These are phyloP conservation scores for Scatophagus argus DNA, from an alignment of 2,113 vertebrate genomes.

Conservation along the genomic window DNA sequence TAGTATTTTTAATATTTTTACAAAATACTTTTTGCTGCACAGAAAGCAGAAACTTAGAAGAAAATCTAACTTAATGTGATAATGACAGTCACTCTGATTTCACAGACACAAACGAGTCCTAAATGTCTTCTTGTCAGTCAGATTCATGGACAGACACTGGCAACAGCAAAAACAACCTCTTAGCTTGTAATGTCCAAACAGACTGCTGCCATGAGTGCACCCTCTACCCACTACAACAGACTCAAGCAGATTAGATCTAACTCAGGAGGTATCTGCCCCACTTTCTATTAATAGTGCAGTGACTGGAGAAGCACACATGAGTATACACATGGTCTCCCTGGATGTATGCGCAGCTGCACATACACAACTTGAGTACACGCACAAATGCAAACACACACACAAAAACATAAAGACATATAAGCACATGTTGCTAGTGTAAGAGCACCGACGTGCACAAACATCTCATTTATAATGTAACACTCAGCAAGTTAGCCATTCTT, in stretches of 20 bases:
- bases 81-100: neutral
- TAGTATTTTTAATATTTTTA: neutral
- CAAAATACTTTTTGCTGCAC: neutral
- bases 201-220: constrained; percentile 15
- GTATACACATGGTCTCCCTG: constrained; percentile 19
- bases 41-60: neutral
- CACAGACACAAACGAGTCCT: too few species aligned
- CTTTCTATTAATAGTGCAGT: constrained; percentile 83
- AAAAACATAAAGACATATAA: constrained; percentile 6
- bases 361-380: constrained; percentile 5
- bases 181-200: constrained; percentile 35
- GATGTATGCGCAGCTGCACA: constrained; percentile 52
- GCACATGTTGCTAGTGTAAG: constrained; percentile 10
- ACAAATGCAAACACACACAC: constrained; percentile 21
- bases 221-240: constrained; percentile 27
- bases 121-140: neutral
- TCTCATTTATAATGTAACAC: neutral
- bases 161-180: neutral
- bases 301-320: constrained; percentile 61
- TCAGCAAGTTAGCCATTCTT: neutral
- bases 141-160: constrained; percentile 13
- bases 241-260: constrained; percentile 72
- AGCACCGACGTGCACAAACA: neutral
- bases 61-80: neutral
- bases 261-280: constrained; percentile 79